phyloP scores from a whole-genome alignment of 2,797 vertebrate genomes.

The Acanthis flammea region DNA sequence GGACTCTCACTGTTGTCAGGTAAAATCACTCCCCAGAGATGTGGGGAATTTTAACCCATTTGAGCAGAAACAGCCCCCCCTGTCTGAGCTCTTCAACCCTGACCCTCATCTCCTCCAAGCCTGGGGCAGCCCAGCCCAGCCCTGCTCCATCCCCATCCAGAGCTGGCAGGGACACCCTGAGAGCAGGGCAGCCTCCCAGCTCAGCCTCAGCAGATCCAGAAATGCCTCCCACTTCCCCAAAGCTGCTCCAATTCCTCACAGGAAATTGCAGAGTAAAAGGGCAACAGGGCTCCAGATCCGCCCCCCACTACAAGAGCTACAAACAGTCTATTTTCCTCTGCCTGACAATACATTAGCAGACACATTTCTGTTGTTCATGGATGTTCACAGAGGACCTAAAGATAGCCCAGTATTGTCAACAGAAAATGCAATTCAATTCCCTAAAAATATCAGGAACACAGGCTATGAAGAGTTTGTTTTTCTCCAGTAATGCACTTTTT shows the following conservation, averaged over 20 bases:
- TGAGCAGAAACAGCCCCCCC: neutral
- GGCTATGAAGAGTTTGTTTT: slow-evolving; percentile 35
- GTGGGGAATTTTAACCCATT: neutral
- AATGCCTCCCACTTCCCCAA: neutral
- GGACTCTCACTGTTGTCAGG: neutral
- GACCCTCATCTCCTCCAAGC: fast-evolving
- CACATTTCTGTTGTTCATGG: slow-evolving; percentile 19
- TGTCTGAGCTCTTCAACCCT: neutral
- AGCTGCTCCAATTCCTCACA: neutral
- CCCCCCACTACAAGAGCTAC: neutral
- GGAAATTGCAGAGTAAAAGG: neutral
- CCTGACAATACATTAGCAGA: slow-evolving; percentile 5
- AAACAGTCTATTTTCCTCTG: neutral
- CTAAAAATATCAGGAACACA: slow-evolving; percentile 56
- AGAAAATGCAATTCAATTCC: slow-evolving; percentile 44
- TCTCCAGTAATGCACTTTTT: slow-evolving; percentile 47
- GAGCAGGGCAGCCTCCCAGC: neutral
- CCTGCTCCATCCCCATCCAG: fast-evolving
- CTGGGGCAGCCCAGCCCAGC: neutral
- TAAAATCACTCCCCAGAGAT: neutral
- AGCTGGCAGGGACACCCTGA: neutral
- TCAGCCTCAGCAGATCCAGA: neutral
- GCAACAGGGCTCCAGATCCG: neutral
- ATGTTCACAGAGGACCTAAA: slow-evolving; percentile 31
- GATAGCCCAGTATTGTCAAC: slow-evolving; percentile 56